phyloP scores from a whole-genome alignment of 2,797 vertebrate genomes.

The Phrynocephalus vlangalii region DNA sequence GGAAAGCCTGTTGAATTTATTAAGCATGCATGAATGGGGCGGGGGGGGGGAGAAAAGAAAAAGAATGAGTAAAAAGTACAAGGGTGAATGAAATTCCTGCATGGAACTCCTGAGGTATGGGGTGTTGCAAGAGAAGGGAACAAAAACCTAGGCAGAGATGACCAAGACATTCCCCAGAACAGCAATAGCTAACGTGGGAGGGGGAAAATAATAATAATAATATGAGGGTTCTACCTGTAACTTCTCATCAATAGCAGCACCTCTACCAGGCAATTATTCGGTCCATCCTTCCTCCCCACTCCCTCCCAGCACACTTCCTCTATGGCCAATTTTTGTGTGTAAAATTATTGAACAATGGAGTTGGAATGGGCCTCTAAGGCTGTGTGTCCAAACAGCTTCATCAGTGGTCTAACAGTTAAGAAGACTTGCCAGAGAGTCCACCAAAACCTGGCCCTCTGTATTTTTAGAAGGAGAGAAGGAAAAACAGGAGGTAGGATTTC shows the following conservation, averaged over 20 bases:
- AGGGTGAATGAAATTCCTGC: not conserved
- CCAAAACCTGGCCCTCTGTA: too few species aligned
- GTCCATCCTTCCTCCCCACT: not conserved
- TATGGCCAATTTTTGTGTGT: not conserved
- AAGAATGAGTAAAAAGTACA: not conserved
- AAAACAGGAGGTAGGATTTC: too few species aligned
- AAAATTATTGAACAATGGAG: too few species aligned
- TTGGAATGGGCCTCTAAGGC: too few species aligned
- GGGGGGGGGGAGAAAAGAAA: not conserved
- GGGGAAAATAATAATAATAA: too few species aligned
- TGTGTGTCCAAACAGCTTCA: too few species aligned
- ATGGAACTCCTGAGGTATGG: not conserved
- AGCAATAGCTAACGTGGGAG: not conserved
- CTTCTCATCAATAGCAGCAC: not conserved
- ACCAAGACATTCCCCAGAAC: not conserved
- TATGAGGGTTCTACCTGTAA: not conserved
- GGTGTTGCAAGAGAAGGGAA: not conserved
- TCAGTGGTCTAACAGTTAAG: too few species aligned
- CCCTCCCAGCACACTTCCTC: too few species aligned
- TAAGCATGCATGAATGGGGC: conserved; percentile 1
- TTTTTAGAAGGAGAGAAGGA: too few species aligned
- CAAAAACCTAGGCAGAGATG: not conserved
- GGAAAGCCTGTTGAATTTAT: not conserved
- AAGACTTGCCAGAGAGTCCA: too few species aligned
- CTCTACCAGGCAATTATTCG: not conserved